Evolutionary conservation across 2,888 invertebrate species (phyloP).

Genomic region (Platypus cylindrus): DNA sequence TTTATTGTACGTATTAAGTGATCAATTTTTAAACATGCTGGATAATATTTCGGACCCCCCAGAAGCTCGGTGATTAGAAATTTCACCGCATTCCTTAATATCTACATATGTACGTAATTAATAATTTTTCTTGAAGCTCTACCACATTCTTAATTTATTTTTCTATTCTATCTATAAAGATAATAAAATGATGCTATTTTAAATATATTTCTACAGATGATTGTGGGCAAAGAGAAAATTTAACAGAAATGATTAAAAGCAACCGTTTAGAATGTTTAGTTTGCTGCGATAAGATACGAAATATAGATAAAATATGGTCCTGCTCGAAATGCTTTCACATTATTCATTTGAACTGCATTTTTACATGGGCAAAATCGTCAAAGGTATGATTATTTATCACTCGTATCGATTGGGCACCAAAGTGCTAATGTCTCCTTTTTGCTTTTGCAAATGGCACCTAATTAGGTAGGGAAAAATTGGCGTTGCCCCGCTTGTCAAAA

Average conservation of each 20-base stretch:
- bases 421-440: background rate
- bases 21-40: no score
- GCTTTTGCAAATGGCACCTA: no score
- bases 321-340: constrained; percentile 87
- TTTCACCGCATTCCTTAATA: no score
- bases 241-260: constrained; percentile 70
- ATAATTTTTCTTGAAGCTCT: no score
- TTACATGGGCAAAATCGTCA: constrained; percentile 83
- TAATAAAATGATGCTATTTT: no score
- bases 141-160: no score
- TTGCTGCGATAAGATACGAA: constrained; percentile 78
- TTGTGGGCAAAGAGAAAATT: constrained; percentile 74
- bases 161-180: constrained; percentile 1
- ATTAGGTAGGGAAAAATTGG: constrained; percentile 62
- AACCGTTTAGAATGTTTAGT: constrained; percentile 86
- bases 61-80: no score
- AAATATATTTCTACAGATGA: constrained; percentile 38
- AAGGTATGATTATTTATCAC: constrained; percentile 30
- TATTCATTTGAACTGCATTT: constrained; percentile 79
- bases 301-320: constrained; percentile 76
- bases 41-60: no score
- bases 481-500: constrained; percentile 94
- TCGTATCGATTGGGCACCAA: no score
- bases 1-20: no score
- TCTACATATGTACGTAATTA: no score